Conservation (phyloP, 2,113 vertebrate genomes). For the Pedetes capensis region DNA sequence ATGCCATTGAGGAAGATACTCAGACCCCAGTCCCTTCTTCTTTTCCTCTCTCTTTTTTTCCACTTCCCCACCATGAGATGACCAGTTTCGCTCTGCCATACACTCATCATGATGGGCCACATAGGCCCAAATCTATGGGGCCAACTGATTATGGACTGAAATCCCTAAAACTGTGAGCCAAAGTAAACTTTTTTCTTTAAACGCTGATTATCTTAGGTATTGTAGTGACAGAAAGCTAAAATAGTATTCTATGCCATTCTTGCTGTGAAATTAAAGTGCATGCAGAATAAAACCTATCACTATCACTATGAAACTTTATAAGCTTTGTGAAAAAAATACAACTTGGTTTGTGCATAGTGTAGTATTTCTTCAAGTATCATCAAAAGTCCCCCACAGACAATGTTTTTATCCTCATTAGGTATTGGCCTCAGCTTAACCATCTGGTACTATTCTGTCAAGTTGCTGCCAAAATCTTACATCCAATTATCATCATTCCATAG, state of each 20-base stretch:
- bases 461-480: slow-evolving; percentile 62
- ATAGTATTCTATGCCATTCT: slow-evolving; percentile 94
- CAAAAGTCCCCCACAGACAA: slow-evolving; percentile 97
- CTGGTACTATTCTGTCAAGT: slow-evolving; percentile 79
- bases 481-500: slow-evolving; percentile 77
- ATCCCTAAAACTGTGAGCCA: not conserved
- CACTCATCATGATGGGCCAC: not conserved
- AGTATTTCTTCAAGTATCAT: slow-evolving; percentile 91
- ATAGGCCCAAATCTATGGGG: not conserved
- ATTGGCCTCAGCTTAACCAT: slow-evolving; percentile 85
- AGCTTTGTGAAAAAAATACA: slow-evolving; percentile 83
- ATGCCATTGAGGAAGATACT: not conserved
- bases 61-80: not conserved
- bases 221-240: not conserved
- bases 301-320: slow-evolving; percentile 86
- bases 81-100: not conserved
- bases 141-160: not conserved
- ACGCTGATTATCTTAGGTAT: not conserved
- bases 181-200: not conserved
- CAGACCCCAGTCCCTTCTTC: not conserved
- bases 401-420: slow-evolving; percentile 93
- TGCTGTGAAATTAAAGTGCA: slow-evolving; percentile 98
- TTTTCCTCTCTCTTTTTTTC: not conserved
- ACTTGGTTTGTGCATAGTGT: slow-evolving; percentile 81
- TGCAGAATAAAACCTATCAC: slow-evolving; percentile 90